Conservation (phyloP, 1,140 invertebrate genomes). For the Drosophila oshimai region DNA sequence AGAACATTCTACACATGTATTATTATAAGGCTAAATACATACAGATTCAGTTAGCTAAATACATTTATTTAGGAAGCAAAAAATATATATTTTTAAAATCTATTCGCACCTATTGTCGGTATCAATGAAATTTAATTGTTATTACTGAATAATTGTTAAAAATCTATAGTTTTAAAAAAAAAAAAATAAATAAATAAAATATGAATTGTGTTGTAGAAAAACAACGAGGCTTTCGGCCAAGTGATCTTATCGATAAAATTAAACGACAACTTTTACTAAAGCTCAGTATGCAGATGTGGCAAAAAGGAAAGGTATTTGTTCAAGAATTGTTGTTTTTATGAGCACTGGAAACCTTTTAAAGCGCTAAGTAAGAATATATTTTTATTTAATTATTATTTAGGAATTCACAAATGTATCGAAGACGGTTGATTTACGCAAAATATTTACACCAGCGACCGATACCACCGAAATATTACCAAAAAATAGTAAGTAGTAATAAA, state of each 20-base stretch:
- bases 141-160: background rate
- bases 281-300: slow-evolving; percentile 85
- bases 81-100: background rate
- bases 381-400: slow-evolving; percentile 70
- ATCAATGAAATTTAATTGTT: background rate
- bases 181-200: background rate
- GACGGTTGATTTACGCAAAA: slow-evolving; percentile 90
- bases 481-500: slow-evolving; percentile 84
- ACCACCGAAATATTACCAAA: slow-evolving; percentile 88
- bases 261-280: slow-evolving; percentile 91
- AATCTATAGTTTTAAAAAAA: background rate
- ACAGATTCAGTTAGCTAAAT: too few relatives aligned
- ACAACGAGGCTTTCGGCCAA: slow-evolving; percentile 90
- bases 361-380: slow-evolving; percentile 17
- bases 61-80: too few relatives aligned
- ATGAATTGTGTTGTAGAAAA: slow-evolving; percentile 76
- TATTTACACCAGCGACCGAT: slow-evolving; percentile 92
- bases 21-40: too few relatives aligned
- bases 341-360: slow-evolving; percentile 1
- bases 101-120: background rate
- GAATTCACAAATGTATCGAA: slow-evolving; percentile 83
- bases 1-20: too few relatives aligned
- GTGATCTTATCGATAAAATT: slow-evolving; percentile 90
- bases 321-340: background rate
- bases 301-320: slow-evolving; percentile 55